Base-by-base conservation (phyloP, 2,888 invertebrate species). In the Pemphredon lugubris region DNA sequence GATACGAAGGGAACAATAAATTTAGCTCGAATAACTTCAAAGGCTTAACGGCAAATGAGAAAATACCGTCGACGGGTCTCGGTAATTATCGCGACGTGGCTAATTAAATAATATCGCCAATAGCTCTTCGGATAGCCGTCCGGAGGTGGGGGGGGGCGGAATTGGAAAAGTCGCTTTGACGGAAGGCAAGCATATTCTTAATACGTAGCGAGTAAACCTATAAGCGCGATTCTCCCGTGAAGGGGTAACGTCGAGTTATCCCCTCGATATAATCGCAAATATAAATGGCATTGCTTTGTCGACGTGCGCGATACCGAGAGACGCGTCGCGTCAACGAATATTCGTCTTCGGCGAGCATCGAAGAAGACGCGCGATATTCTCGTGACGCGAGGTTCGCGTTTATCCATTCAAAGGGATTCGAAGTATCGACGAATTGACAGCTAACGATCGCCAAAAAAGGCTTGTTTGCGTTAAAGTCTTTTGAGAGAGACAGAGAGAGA, bases 401-500 rank as follows among this genome's bases (percentile, higher is more conserved):
- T 30, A 60, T 26, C 59, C 69, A 69, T 60, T 53, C 21, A 70
- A 23, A 11, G 51, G 14, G 7, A 48, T 66, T 70, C 69, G 69
- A 70, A 70, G 69, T 42, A 69, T 60, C 70, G 48, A 48, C 54
- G 48, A 70, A 70, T 70, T 70, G 69, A 70, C 70, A 70, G 60
- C 59, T 20, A 51, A 59, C 69, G 69, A 69, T 48, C 51, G 7
- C 18, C 37, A 32, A 9, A 34, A 34, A 54, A 39, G 18, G 21
- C 16, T 16, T 23, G 37, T 16, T 47, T 11, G 39, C 11, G 18
- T 6, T 23, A 14, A 40, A 53, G 30, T 37, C 13, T 16, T 32
- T 30, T 37, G 18, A n/a, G n/a, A n/a, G n/a, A n/a, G n/a, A n/a
- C n/a, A n/a, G n/a, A n/a, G n/a, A n/a, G n/a, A n/a, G n/a, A n/a